A percentile compares a stretch with the other conserved stretches of the same genome.
These are phyloP conservation scores for Hetaerina titia DNA, from an alignment of 2,888 invertebrate species.

Conservation along the genomic window DNA sequence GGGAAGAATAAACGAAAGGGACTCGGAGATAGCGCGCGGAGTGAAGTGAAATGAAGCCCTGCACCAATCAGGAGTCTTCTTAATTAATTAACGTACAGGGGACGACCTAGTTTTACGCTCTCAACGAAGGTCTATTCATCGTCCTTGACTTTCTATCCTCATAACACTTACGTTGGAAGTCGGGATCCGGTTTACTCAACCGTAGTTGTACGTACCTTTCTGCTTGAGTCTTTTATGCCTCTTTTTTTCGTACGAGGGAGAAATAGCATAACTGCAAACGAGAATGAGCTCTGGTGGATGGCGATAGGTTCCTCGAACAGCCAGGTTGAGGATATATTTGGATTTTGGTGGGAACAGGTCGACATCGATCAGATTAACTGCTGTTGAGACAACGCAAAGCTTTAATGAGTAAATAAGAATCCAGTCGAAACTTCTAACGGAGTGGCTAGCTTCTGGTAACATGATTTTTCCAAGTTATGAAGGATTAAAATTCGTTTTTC, in stretches of 20 bases:
- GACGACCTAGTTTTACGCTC: not conserved
- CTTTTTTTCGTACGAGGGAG: not conserved
- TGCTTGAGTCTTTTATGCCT: not conserved
- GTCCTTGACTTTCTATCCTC: not conserved
- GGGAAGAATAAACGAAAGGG: not conserved
- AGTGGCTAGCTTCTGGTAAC: too few species aligned
- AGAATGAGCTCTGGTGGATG: too few species aligned
- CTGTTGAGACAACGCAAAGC: too few species aligned
- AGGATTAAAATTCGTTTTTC: too few species aligned
- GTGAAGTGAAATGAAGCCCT: not conserved
- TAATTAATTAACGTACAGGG: not conserved
- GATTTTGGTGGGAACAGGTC: too few species aligned
- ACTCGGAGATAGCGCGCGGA: not conserved
- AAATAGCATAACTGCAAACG: too few species aligned
- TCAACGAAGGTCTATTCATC: not conserved
- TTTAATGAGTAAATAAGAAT: too few species aligned
- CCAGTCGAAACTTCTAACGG: too few species aligned
- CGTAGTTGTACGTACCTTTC: not conserved
- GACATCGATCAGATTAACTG: too few species aligned
- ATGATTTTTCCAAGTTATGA: too few species aligned
- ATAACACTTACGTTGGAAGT: not conserved
- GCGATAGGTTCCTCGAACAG: too few species aligned
- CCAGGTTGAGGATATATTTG: too few species aligned
- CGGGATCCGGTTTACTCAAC: not conserved
- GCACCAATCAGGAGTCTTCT: not conserved